Evolutionary conservation across 2,113 vertebrate genomes (phyloP), one percentile per base, ranked within the genome.

Genomic region (Isurus oxyrinchus): DNA sequence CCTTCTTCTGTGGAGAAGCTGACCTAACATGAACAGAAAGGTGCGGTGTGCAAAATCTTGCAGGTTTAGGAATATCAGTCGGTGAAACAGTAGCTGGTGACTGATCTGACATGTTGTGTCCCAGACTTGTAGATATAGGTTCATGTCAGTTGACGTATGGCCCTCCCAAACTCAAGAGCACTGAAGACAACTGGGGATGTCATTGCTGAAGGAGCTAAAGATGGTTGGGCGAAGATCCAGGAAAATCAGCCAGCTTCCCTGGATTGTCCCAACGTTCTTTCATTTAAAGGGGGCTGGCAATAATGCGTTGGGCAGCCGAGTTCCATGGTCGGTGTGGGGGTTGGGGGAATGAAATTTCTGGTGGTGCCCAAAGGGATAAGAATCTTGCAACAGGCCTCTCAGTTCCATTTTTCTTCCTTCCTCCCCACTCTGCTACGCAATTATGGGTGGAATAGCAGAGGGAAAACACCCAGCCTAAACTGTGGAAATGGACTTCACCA

Each of bases 1-100:
- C 40, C 44, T 35, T 55, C 66, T 53, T 95, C 67, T 14, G 66
- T 95, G 44, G 66, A 95, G 94, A 95, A 95, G 67, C 40, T 95
- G 94, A 95, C 49, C 94, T 72, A 53, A 76, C 4, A 13, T 31
- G 49, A 95, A 49, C 21, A 95, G 63, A 95, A 95, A 95, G 94
- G 94, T 95, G 67, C 19, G 90, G 35, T 66, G 90, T 94, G 59
- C 35, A 94, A 94, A 94, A 94, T 31, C 57, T 40, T 40, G 90
- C n/a, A 63, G 59, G 59, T 94, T 94, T 94, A 94, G 31, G 31
- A 63, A 63, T 61, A 61, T 61, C 27, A 59, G 88, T 59, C 59
- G 61, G 90, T 63, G 31, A 94, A 94, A 21, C 35, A 40, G n/a
- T n/a, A 63, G 21, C 90, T 40, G 59, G 6, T 40, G 61, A 16